These are phyloP conservation scores for Gila orcuttii DNA, from an alignment of 2,113 vertebrate genomes.

Conservation along the genomic window DNA sequence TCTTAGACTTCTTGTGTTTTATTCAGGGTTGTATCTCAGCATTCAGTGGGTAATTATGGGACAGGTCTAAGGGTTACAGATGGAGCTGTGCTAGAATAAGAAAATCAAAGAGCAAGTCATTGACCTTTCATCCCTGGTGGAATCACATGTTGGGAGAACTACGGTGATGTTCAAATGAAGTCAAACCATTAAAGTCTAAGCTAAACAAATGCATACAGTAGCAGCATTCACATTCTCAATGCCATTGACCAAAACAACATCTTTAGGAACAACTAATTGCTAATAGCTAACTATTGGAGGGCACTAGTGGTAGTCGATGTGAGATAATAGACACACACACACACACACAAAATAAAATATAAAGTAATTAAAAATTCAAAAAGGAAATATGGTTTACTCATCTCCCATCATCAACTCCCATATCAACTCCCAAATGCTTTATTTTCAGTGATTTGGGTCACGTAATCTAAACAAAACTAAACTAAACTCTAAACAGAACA, in stretches of 20 bases:
- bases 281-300: background rate
- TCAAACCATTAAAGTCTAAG: background rate
- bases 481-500: background rate
- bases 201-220: slow-evolving; percentile 8
- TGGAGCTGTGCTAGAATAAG: slow-evolving; percentile 7
- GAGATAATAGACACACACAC: background rate
- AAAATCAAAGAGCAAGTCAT: slow-evolving; percentile 28
- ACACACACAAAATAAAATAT: too few species aligned
- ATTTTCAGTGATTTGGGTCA: background rate
- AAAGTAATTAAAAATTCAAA: too few species aligned
- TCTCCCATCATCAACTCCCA: too few species aligned
- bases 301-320: background rate
- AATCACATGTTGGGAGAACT: background rate
- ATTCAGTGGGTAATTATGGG: slow-evolving; percentile 6
- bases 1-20: slow-evolving; percentile 27
- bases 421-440: background rate
- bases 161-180: background rate
- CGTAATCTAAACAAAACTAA: background rate
- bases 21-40: slow-evolving; percentile 8
- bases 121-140: slow-evolving; percentile 31
- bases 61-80: background rate
- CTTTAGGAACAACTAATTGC: background rate
- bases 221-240: background rate
- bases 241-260: background rate
- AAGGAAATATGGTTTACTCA: too few species aligned